Evolutionary conservation across 2,888 invertebrate species (phyloP).

Genomic region (Argyresthia albistria): DNA sequence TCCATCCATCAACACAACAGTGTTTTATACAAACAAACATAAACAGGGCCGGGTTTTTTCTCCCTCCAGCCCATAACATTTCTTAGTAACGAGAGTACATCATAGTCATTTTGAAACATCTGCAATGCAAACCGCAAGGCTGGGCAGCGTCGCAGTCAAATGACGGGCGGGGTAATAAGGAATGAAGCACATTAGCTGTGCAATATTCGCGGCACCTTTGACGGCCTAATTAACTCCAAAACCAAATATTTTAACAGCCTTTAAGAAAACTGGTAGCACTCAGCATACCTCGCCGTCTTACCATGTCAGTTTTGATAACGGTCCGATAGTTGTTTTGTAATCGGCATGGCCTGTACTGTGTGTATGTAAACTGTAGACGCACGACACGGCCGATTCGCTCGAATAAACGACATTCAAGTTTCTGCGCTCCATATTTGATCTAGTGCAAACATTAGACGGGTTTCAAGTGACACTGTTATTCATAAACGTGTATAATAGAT

Average conservation of each 20-base stretch:
- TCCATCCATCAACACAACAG: too few relatives aligned
- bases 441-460: conserved; percentile 3
- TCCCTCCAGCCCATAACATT: too few relatives aligned
- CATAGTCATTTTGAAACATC: background rate
- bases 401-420: conserved; percentile 1
- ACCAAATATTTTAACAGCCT: conserved; percentile 2
- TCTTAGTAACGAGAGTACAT: too few relatives aligned
- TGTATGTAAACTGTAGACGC: background rate
- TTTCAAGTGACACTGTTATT: conserved; percentile 4
- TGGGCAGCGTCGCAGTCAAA: background rate
- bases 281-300: too few relatives aligned
- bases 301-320: conserved; percentile 1
- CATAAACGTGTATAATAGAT: background rate
- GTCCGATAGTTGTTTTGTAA: conserved; percentile 1
- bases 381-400: background rate
- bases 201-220: too few relatives aligned
- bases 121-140: background rate
- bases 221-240: background rate
- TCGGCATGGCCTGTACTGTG: background rate
- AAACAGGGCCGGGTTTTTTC: too few relatives aligned
- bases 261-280: background rate
- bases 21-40: too few relatives aligned
- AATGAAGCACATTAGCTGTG: conserved; percentile 20
- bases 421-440: conserved; percentile 3
- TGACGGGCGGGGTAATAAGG: conserved; percentile 8